phyloP scores from a whole-genome alignment of 2,113 vertebrate genomes.

The Tauraco erythrolophus region DNA sequence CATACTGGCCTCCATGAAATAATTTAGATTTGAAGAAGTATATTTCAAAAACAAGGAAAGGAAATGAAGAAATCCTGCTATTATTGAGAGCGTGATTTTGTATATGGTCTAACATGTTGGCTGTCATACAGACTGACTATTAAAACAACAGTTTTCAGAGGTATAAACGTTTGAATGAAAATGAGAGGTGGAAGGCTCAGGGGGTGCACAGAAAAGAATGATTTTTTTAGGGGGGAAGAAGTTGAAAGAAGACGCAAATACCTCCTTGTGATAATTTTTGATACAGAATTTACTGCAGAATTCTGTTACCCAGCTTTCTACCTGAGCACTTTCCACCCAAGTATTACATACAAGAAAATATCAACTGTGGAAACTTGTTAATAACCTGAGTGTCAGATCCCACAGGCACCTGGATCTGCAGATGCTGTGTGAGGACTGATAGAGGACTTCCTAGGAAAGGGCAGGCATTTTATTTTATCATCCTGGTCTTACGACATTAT shows the following conservation, averaged over 20 bases:
- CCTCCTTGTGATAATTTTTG: background rate
- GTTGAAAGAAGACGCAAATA: background rate
- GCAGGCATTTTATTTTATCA: background rate
- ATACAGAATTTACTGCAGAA: background rate
- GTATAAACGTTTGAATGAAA: background rate
- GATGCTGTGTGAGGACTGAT: background rate
- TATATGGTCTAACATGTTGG: background rate
- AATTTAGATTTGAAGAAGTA: background rate
- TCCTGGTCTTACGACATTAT: background rate
- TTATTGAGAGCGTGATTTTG: background rate
- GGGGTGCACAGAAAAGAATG: background rate
- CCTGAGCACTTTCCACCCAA: background rate
- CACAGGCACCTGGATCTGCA: background rate
- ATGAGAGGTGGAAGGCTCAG: fast-evolving
- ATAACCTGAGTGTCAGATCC: background rate
- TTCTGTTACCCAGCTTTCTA: background rate
- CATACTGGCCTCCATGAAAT: background rate
- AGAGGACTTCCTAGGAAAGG: background rate
- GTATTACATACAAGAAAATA: background rate
- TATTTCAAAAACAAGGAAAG: background rate
- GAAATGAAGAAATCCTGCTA: background rate
- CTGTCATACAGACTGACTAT: background rate
- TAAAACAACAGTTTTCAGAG: background rate
- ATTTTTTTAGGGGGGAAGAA: background rate
- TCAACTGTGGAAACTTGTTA: background rate